Percentiles rank a stretch among this genome's conserved stretches.
Evolutionary conservation across 2,113 vertebrate genomes (phyloP).

Genomic region (Cyprinus carpio): DNA sequence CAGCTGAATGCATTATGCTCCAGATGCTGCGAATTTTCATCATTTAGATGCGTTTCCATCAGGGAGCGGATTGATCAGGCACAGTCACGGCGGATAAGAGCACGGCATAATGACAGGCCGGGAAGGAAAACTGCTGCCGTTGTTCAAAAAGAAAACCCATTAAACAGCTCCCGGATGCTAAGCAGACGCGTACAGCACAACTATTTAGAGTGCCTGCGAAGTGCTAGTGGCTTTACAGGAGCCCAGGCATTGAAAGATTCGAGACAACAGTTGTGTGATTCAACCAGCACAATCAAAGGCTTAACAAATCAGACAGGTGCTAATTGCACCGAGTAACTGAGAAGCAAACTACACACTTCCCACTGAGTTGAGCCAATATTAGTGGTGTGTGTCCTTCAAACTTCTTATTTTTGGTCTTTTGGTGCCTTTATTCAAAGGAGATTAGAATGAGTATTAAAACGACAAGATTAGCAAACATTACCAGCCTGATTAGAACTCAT

Average conservation of each 20-base stretch:
- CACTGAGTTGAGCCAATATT: neutral
- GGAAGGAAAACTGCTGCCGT: conserved; percentile 16
- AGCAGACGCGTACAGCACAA: conserved; percentile 17
- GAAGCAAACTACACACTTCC: neutral
- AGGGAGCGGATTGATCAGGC: conserved; percentile 59
- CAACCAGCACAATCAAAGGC: conserved; percentile 26
- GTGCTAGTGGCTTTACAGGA: neutral
- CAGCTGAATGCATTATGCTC: conserved; percentile 61
- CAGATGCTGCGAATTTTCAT: conserved; percentile 63
- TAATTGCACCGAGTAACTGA: conserved; percentile 24
- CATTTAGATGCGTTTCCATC: conserved; percentile 56
- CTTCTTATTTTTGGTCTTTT: neutral
- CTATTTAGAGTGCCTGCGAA: neutral
- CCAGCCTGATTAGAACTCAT: neutral
- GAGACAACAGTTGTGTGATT: conserved; percentile 29
- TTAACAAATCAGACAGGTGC: conserved; percentile 33
- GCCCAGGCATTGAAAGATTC: neutral
- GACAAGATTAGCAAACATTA: neutral
- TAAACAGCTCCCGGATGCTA: conserved; percentile 35
- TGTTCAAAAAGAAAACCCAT: conserved; percentile 29
- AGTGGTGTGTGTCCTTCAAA: neutral
- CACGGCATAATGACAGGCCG: conserved; percentile 53
- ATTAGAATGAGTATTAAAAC: neutral
- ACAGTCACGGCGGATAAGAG: conserved; percentile 45
- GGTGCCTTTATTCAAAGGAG: neutral